Conservation (phyloP, 1,140 invertebrate species). For the Grapholita molesta region DNA sequence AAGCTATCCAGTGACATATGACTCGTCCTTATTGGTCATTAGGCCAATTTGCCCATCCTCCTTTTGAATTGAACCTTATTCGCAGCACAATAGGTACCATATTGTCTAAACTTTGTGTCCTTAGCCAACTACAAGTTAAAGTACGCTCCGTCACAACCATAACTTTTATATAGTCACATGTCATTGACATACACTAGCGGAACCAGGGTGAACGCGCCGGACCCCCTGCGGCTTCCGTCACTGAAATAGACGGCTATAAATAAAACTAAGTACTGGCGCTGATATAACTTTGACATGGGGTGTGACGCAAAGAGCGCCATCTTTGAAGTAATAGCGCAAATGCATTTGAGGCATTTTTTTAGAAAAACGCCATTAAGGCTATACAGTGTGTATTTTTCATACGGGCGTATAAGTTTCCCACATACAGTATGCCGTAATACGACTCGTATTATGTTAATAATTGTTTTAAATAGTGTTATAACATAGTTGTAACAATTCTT, state of each 20-base stretch:
- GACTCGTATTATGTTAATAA: no score
- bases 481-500: no score
- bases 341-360: background rate
- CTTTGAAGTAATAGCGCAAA: background rate
- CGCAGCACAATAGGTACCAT: no score
- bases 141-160: background rate
- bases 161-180: background rate
- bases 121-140: background rate
- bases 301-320: background rate
- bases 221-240: conserved; percentile 4
- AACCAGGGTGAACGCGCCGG: background rate
- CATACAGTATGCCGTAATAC: no score
- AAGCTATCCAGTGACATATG: no score
- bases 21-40: no score
- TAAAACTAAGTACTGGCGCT: background rate
- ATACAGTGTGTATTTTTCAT: no score
- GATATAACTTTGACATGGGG: conserved; percentile 4
- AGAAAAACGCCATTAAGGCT: background rate
- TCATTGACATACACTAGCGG: background rate
- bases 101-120: no score
- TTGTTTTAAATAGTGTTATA: no score
- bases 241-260: conserved; percentile 2
- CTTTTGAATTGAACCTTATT: no score
- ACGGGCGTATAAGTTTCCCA: no score
- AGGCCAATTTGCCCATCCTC: no score